Evolutionary conservation across 2,113 vertebrate species (phyloP).

Genomic region (Platycercus adscitus): DNA sequence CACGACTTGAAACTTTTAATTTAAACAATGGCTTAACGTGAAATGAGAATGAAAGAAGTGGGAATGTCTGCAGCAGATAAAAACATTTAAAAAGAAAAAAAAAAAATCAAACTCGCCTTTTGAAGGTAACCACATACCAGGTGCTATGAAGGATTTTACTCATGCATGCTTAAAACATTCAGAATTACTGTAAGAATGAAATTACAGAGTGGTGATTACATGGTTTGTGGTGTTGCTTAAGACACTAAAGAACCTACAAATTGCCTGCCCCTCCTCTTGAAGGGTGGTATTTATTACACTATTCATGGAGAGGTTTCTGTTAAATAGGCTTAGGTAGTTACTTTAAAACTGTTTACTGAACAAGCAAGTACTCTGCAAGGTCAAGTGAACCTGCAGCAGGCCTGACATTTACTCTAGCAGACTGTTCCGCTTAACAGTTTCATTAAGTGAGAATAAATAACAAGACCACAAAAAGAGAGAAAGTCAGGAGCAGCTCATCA

Average conservation of each 20-base stretch:
- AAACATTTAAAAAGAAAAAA: background rate
- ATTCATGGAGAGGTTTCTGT: background rate
- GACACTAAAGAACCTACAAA: background rate
- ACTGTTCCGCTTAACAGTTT: background rate
- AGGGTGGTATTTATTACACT: background rate
- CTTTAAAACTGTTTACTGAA: background rate
- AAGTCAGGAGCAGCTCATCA: background rate
- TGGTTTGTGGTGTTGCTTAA: background rate
- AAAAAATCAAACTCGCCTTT: background rate
- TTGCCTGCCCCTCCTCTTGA: background rate
- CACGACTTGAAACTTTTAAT: background rate
- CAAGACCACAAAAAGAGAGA: background rate
- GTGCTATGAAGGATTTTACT: background rate
- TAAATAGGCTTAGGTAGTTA: background rate
- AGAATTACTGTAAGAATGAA: background rate
- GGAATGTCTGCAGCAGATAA: background rate
- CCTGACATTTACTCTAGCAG: background rate
- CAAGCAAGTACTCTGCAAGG: background rate
- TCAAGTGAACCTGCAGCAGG: background rate
- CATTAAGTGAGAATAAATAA: background rate
- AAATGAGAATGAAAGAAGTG: background rate
- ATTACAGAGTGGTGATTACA: background rate
- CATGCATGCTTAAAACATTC: background rate
- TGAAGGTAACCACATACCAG: background rate
- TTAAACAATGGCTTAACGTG: background rate